These are phyloP conservation scores for Stenodera caucasica DNA, from an alignment of 2,888 invertebrate species.

Conservation along the genomic window DNA sequence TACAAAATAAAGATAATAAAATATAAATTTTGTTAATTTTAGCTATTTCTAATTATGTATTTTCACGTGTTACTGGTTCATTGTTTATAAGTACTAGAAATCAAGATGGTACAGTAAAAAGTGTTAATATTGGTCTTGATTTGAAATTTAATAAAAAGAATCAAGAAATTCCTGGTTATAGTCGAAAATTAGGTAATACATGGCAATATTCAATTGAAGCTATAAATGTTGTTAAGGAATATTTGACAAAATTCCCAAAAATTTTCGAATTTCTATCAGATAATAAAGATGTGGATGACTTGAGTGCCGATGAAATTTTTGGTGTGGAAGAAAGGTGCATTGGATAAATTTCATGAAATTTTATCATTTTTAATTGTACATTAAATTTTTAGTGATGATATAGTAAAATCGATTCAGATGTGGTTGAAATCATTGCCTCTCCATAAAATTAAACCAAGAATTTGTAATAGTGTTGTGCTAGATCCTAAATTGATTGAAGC, in stretches of 20 bases:
- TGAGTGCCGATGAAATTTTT: conserved; percentile 71
- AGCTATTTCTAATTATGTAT: conserved; percentile 68
- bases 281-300: conserved; percentile 59
- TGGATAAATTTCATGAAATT: background rate
- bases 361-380: background rate
- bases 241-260: conserved; percentile 71
- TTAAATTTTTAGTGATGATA: conserved; percentile 50
- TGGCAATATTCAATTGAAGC: conserved; percentile 86
- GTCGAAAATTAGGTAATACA: conserved; percentile 66
- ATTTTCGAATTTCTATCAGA: conserved; percentile 66
- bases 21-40: conserved; percentile 31
- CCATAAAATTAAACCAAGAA: conserved; percentile 62
- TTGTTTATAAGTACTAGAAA: conserved; percentile 63
- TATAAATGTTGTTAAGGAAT: conserved; percentile 69
- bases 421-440: conserved; percentile 78
- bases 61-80: conserved; percentile 86
- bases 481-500: conserved; percentile 66
- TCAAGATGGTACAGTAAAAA: conserved; percentile 55
- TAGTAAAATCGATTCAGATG: conserved; percentile 56
- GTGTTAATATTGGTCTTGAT: conserved; percentile 85
- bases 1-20: no score
- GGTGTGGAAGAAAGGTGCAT: conserved; percentile 36
- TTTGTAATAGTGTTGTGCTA: conserved; percentile 71
- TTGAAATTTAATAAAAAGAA: conserved; percentile 85
- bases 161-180: conserved; percentile 78